phyloP scores from a whole-genome alignment of 2,797 vertebrate genomes.

The Catharus ustulatus region DNA sequence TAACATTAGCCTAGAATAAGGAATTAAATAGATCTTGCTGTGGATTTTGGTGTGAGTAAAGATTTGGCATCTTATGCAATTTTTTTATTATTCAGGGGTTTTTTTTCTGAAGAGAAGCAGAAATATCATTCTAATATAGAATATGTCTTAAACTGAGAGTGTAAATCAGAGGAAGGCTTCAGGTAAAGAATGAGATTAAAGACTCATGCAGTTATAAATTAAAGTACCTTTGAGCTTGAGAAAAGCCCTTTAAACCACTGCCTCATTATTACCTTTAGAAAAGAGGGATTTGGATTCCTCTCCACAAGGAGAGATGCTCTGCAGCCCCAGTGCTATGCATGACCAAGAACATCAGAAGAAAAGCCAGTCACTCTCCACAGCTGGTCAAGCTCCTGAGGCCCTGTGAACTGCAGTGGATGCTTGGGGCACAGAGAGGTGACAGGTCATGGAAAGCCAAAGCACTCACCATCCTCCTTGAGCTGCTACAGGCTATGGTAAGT shows the following conservation, averaged over 20 bases:
- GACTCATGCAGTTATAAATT: constrained; percentile 8
- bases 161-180: constrained; percentile 56
- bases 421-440: not conserved
- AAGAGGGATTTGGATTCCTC: not conserved
- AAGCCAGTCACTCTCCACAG: accelerated
- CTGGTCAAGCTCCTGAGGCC: not conserved
- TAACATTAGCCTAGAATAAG: not conserved
- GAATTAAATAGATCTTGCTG: constrained; percentile 28
- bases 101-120: not conserved
- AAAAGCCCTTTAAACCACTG: not conserved
- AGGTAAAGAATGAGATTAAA: constrained; percentile 45
- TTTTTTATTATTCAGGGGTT: not conserved
- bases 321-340: accelerated
- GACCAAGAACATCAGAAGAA: not conserved
- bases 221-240: constrained; percentile 47
- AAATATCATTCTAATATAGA: constrained; percentile 30
- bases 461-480: not conserved
- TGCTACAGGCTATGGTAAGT: not conserved
- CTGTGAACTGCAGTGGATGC: not conserved
- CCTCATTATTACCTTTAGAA: not conserved
- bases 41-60: constrained; percentile 26
- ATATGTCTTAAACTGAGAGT: constrained; percentile 14
- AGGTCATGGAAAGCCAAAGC: not conserved
- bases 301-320: not conserved
- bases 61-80: constrained; percentile 14